Base-by-base conservation (phyloP, 2,888 invertebrate species). In the Spialia ferax region DNA sequence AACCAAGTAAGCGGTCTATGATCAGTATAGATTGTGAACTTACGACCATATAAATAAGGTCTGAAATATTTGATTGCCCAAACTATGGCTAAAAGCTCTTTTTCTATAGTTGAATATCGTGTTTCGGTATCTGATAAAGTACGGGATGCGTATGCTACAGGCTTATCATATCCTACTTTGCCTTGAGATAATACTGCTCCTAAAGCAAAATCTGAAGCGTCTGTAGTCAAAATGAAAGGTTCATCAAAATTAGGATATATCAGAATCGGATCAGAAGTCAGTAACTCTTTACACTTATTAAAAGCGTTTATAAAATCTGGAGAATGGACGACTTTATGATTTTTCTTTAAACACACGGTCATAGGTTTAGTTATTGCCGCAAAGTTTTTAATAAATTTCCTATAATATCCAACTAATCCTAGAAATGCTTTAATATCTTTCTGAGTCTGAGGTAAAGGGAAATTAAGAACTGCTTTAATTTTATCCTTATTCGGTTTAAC, bases 21-120 rank as follows among this genome's bases (percentile, higher is more conserved):
- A 62, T 89, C 88, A 0, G 85, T 88, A 2, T 81, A 76, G 0
- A 89, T 84, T 0, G 68, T 77, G 38, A 89, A 87, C 63, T 77
- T 74, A 26, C 72, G 73, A 2, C 83, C 84, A 26, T 83, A 85
- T 6, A 87, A 23, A 26, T 84, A 85, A 5, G 83, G 83, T 56
- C 83, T 68, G 11, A 86, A 81, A 38, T 78, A 78, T 70, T 85
- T 83, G 5, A 77, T 69, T 0, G 81, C 79, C 81, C 80, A 85
- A 0, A 85, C 76, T 11, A 85, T 81, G 0, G 78, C 78, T 38
- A 82, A 66, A 3, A 85, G 68, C 73, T 87, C 84, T 57, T 83
- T 84, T 69, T 86, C 84, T 15, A 83, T 76, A 0, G 75, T 77
- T 0, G 73, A 71, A 10, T 78, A 77, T 11, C 70, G 55, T 45